Evolutionary conservation across 2,888 invertebrate genomes (phyloP).

Genomic region (Hirudinaria manillensis): DNA sequence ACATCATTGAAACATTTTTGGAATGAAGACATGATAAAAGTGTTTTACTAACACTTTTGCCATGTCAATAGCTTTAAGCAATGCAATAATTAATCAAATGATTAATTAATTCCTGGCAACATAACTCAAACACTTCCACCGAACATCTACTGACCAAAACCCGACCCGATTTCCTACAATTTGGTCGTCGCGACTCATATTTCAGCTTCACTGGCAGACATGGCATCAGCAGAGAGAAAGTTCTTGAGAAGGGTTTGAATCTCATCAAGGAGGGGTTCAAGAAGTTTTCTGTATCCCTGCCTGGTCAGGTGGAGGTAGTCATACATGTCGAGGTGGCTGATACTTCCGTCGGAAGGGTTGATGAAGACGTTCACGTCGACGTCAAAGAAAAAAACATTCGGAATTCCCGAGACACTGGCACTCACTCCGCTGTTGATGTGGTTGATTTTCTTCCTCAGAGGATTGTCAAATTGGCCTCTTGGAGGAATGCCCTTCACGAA

Average conservation of each 20-base stretch:
- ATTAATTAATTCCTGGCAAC: too few relatives aligned
- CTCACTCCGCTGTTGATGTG: conserved; percentile 70
- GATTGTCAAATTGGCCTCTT: conserved; percentile 77
- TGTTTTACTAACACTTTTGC: too few relatives aligned
- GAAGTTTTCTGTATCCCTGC: conserved; percentile 71
- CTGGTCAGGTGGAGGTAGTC: conserved; percentile 80
- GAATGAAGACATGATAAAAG: too few relatives aligned
- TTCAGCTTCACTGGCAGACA: conserved; percentile 35
- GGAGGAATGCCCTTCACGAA: conserved; percentile 72
- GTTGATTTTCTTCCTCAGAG: conserved; percentile 69
- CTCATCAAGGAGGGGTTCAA: conserved; percentile 51
- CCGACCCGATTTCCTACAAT: conserved; percentile 6
- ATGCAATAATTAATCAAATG: too few relatives aligned
- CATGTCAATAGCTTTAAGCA: too few relatives aligned
- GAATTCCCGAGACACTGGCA: conserved; percentile 59
- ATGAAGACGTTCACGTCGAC: conserved; percentile 66
- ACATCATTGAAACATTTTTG: too few relatives aligned
- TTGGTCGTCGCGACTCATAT: neutral
- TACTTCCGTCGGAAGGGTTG: conserved; percentile 59
- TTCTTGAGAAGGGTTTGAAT: conserved; percentile 45
- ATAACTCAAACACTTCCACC: too few relatives aligned
- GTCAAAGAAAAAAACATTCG: conserved; percentile 69
- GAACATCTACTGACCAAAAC: too few relatives aligned
- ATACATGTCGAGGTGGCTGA: conserved; percentile 83
- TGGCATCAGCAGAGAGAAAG: conserved; percentile 36